Conservation (phyloP, 2,888 invertebrate genomes). For the Apodemia zela region DNA sequence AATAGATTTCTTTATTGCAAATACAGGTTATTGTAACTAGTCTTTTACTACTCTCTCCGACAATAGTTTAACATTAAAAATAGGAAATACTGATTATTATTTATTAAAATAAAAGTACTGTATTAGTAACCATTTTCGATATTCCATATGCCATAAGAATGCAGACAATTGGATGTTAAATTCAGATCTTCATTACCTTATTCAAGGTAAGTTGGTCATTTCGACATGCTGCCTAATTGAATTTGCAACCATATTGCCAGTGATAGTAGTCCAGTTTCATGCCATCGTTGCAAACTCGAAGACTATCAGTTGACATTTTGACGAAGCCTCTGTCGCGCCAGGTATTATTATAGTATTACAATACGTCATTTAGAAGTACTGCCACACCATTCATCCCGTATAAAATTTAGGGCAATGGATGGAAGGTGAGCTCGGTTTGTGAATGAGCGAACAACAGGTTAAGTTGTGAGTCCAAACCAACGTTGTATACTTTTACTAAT, state of each 20-base stretch:
- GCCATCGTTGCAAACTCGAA: conserved; percentile 58
- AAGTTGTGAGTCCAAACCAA: conserved; percentile 85
- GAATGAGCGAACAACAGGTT: conserved; percentile 83
- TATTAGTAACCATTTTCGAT: not conserved
- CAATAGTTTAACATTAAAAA: conserved; percentile 15
- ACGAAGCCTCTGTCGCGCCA: conserved; percentile 70
- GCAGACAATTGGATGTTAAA: not conserved
- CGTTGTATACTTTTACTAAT: conserved; percentile 82
- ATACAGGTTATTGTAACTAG: conserved; percentile 32
- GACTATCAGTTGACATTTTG: conserved; percentile 64
- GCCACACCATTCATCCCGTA: conserved; percentile 58
- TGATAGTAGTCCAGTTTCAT: conserved; percentile 39
- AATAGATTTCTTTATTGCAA: conserved; percentile 26
- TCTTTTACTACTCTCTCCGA: conserved; percentile 65
- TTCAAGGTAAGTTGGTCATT: conserved; percentile 21
- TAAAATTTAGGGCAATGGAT: conserved; percentile 72
- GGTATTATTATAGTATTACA: conserved; percentile 57
- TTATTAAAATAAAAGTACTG: not conserved
- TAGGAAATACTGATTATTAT: conserved; percentile 1
- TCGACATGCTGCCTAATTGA: conserved; percentile 37
- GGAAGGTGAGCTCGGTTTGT: conserved; percentile 83
- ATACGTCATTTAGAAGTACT: conserved; percentile 44
- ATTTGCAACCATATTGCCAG: conserved; percentile 48
- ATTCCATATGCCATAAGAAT: not conserved
- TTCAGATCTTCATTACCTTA: conserved; percentile 8